Evolutionary conservation across 2,797 vertebrate genomes (phyloP).

Genomic region (Valencia hispanica): DNA sequence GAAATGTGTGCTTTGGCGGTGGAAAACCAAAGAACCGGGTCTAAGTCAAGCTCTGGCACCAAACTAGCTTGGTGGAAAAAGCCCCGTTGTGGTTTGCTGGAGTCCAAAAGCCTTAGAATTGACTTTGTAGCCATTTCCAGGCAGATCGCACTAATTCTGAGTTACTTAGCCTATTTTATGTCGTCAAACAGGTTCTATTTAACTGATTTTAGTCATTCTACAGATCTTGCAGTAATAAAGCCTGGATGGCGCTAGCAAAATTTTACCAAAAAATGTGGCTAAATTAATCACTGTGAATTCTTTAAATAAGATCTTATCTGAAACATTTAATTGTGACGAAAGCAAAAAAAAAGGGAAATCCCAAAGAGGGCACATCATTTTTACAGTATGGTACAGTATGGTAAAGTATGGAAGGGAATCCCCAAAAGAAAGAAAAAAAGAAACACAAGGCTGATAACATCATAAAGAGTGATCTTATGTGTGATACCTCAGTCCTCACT

Average conservation of each 20-base stretch:
- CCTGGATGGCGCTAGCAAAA: neutral
- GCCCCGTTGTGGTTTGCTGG: no score
- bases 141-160: no score
- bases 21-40: no score
- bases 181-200: neutral
- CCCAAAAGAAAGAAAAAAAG: neutral
- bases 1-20: no score
- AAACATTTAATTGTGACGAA: neutral
- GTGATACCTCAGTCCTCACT: neutral
- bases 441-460: neutral
- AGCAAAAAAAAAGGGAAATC: neutral
- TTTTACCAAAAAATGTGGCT: neutral
- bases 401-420: neutral
- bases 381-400: no score
- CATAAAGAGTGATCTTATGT: neutral
- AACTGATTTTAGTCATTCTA: neutral
- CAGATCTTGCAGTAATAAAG: no score
- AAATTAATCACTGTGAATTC: neutral
- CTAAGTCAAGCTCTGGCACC: no score
- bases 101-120: neutral
- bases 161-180: neutral
- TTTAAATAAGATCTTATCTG: neutral
- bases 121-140: neutral
- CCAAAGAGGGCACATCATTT: neutral
- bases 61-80: no score